Conservation (phyloP, 2,797 vertebrate genomes). For the Telmatherina bonti region DNA sequence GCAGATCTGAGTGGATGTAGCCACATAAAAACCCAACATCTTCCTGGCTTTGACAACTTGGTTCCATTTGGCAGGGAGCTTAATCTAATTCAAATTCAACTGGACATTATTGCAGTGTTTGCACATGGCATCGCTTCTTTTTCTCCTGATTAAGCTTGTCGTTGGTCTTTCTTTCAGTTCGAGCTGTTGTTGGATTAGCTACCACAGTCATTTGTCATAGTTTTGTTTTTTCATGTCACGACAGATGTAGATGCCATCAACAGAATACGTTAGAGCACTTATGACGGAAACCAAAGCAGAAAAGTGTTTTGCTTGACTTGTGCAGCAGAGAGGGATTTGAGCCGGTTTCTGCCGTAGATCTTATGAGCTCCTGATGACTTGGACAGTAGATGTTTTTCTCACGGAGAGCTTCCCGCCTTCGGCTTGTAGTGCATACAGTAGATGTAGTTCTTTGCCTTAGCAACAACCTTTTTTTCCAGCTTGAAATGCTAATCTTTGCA, state of each 20-base stretch:
- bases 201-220: conserved; percentile 60
- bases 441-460: conserved; percentile 62
- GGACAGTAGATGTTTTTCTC: conserved; percentile 26
- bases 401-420: conserved; percentile 49
- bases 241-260: conserved; percentile 58
- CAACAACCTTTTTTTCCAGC: conserved; percentile 62
- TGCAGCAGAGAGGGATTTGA: conserved; percentile 19
- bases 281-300: no score
- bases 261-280: conserved; percentile 38
- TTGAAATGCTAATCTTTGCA: conserved; percentile 82
- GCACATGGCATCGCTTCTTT: conserved; percentile 44
- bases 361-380: conserved; percentile 61
- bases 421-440: conserved; percentile 57
- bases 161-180: conserved; percentile 37
- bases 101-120: conserved; percentile 49
- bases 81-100: conserved; percentile 32
- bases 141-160: conserved; percentile 44
- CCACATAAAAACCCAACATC: conserved; percentile 56
- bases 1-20: conserved; percentile 49
- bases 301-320: conserved; percentile 14
- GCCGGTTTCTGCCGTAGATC: not conserved
- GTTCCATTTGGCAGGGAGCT: conserved; percentile 58
- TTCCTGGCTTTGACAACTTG: conserved; percentile 52
- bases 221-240: conserved; percentile 58
- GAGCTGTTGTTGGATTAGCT: conserved; percentile 53